Conservation (phyloP, 1,140 invertebrate genomes). For the Bombus superbus region DNA sequence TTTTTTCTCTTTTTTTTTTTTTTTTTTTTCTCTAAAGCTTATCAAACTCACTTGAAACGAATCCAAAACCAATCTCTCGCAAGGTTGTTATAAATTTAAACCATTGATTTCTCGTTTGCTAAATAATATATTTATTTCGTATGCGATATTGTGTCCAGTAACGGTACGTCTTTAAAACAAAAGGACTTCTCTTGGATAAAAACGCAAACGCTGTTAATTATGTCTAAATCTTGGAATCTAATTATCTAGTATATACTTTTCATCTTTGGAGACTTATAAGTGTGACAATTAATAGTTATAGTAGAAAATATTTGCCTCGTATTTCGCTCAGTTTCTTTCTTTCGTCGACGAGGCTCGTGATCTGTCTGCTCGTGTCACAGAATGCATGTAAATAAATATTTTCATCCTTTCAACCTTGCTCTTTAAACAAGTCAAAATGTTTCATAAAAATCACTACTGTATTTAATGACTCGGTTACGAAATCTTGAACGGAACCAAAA, state of each 20-base stretch:
- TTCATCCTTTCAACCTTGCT: not conserved
- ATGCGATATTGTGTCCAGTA: not conserved
- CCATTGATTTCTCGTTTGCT: not conserved
- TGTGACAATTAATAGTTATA: not conserved
- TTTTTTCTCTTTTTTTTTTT: not conserved
- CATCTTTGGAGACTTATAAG: not conserved
- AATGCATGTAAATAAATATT: not conserved
- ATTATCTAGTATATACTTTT: not conserved
- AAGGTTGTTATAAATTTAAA: not conserved
- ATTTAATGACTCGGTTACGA: not conserved
- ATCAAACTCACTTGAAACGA: not conserved
- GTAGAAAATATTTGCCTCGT: not conserved
- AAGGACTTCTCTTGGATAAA: not conserved
- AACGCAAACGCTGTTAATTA: not conserved
- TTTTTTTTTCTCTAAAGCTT: not conserved
- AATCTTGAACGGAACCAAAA: not conserved
- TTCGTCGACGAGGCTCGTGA: not conserved
- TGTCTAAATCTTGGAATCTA: not conserved
- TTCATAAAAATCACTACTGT: not conserved
- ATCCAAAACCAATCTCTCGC: too few species aligned
- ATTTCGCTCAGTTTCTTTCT: not conserved
- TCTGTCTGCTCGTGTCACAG: constrained; percentile 22
- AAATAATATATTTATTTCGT: constrained; percentile 33
- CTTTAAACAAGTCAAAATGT: not conserved
- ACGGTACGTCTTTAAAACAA: not conserved